These are phyloP conservation scores for Drosophila ercepeae DNA, from an alignment of 1,140 invertebrate species.

Conservation along the genomic window DNA sequence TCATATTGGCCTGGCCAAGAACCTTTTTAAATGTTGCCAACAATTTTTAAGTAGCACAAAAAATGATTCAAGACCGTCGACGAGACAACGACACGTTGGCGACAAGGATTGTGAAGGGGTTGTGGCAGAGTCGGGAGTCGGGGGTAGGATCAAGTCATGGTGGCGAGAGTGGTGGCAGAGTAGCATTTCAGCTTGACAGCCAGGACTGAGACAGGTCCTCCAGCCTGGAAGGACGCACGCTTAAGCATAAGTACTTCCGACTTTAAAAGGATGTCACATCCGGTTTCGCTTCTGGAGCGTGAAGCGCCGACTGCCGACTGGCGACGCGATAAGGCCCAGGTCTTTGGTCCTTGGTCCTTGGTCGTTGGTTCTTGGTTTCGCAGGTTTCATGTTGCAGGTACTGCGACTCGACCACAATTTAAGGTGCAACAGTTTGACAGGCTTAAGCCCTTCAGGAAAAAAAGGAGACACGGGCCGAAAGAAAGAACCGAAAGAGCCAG, in stretches of 20 bases:
- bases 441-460: conserved; percentile 23
- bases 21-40: conserved; percentile 62
- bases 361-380: background rate
- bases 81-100: conserved; percentile 9
- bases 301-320: conserved; percentile 61
- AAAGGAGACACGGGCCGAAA: background rate
- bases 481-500: background rate
- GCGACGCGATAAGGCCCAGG: conserved; percentile 68
- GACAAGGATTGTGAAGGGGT: background rate
- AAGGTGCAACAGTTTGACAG: conserved; percentile 65
- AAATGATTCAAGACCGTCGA: conserved; percentile 55
- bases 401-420: conserved; percentile 34
- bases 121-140: background rate
- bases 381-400: background rate
- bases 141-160: background rate
- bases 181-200: conserved; percentile 30
- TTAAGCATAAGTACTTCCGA: conserved; percentile 83
- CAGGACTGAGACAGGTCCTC: conserved; percentile 5
- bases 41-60: conserved; percentile 80
- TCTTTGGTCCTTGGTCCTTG: background rate
- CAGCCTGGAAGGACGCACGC: conserved; percentile 58
- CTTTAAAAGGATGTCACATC: conserved; percentile 84
- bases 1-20: conserved; percentile 40
- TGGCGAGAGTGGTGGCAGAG: background rate
- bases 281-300: conserved; percentile 78